Evolutionary conservation across 2,888 invertebrate genomes (phyloP), one percentile per base, ranked within the genome.

Genomic region (Oscheius sp.): DNA sequence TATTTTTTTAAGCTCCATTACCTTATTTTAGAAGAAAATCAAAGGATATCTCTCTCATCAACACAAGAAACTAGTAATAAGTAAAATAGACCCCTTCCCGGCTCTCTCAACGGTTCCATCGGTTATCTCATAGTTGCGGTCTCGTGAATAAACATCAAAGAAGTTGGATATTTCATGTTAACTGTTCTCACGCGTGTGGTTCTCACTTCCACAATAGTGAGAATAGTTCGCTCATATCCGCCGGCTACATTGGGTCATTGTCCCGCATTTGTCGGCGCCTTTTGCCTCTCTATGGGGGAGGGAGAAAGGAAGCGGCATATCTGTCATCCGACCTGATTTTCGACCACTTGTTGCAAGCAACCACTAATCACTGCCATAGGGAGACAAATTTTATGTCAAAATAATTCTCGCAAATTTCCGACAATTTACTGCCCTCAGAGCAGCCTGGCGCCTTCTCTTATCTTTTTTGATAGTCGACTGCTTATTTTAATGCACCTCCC

Each of bases 11-110:
- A 30, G 2, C 32, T 51, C 12, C 14, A 9, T 28, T 51, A 24
- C 12, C 17, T 51, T 2, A 26, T 74, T 66, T 49, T 85, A 89
- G 88, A 94, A 94, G 26, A 95, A 94, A 89, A 94, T 98, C 80
- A 96, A 96, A 87, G 97, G 98, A 0, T 98, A 98, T 87, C 94
- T 98, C 85, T 95, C 96, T 0, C 92, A 94, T 88, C 93, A 94
- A 81, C 96, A 98, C 88, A 92, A 95, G 87, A 96, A 95, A 88
- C 90, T 98, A 67, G 97, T 98, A 54, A 93, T 98, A 50, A 95
- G 95, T 83, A 98, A 98, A 87, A 93, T 94, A 86, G 94, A 94
- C 89, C 93, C 97, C 0, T 98, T 98, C 87, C 97, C 97, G n/a
- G 80, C 87, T 1, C 80, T 89, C 9, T 75, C 78, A 8, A 49